Conservation (phyloP, 2,113 vertebrate species). For the Corythornis madagascariensis region DNA sequence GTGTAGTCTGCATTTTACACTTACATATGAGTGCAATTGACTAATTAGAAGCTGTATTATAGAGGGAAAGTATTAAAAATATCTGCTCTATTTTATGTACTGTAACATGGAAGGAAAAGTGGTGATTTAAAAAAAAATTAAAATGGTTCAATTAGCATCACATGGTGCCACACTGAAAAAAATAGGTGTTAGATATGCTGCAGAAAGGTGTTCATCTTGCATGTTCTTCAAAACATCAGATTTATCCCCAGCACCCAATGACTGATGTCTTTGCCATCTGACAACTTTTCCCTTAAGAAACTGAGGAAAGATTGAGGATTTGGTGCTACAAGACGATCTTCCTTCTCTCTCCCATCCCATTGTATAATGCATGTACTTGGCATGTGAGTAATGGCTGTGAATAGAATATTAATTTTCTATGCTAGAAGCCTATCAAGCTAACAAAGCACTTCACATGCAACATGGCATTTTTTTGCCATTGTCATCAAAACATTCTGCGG, state of each 20-base stretch:
- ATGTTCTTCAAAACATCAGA: background rate
- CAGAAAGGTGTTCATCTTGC: background rate
- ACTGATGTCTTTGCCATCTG: background rate
- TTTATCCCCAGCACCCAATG: background rate
- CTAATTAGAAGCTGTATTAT: background rate
- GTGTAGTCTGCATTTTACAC: background rate
- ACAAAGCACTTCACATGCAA: background rate
- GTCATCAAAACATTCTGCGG: background rate
- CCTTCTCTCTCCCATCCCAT: background rate
- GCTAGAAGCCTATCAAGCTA: background rate
- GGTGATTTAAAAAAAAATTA: conserved; percentile 38
- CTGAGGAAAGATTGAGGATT: background rate
- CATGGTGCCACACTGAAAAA: background rate
- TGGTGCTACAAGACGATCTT: background rate
- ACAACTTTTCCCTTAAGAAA: background rate
- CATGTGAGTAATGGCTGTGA: background rate
- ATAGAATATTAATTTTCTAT: background rate
- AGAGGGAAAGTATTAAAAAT: background rate
- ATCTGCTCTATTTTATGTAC: background rate
- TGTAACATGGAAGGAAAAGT: conserved; percentile 24
- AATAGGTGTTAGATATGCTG: background rate
- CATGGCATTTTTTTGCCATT: background rate
- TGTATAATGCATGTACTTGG: background rate
- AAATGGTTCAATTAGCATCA: conserved; percentile 14
- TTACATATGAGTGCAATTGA: background rate